These are phyloP conservation scores for Emydocephalus ijimae DNA, from an alignment of 2,113 vertebrate species.

Conservation along the genomic window DNA sequence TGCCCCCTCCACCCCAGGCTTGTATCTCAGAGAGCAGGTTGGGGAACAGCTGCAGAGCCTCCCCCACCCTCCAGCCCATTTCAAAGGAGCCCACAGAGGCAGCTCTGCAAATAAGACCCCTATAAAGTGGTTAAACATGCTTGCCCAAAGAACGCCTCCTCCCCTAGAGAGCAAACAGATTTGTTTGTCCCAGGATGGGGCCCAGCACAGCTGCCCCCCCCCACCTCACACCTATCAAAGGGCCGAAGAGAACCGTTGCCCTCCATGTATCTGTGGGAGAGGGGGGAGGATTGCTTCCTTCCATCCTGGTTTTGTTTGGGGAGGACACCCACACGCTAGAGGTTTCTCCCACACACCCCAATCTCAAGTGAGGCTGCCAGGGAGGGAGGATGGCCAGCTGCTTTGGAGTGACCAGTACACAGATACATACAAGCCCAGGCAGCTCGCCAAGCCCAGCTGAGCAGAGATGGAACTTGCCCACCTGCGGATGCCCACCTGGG, in stretches of 20 bases:
- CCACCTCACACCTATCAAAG: background rate
- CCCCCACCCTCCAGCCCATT: background rate
- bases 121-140: background rate
- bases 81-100: background rate
- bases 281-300: background rate
- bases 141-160: background rate
- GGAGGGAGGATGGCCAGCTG: background rate
- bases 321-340: background rate
- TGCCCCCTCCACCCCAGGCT: no score
- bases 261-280: background rate
- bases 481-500: background rate
- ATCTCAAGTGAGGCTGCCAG: background rate
- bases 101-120: slow-evolving; percentile 9
- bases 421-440: no score
- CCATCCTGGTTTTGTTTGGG: background rate
- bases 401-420: background rate
- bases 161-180: background rate
- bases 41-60: background rate
- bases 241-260: background rate
- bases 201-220: background rate
- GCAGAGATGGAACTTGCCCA: background rate
- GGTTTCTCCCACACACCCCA: background rate
- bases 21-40: background rate
- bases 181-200: slow-evolving; percentile 4
- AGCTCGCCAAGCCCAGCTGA: background rate